Evolutionary conservation across 2,113 vertebrate species (phyloP), one percentile per base, ranked within the genome.

Genomic region (Syngnathus typhle): DNA sequence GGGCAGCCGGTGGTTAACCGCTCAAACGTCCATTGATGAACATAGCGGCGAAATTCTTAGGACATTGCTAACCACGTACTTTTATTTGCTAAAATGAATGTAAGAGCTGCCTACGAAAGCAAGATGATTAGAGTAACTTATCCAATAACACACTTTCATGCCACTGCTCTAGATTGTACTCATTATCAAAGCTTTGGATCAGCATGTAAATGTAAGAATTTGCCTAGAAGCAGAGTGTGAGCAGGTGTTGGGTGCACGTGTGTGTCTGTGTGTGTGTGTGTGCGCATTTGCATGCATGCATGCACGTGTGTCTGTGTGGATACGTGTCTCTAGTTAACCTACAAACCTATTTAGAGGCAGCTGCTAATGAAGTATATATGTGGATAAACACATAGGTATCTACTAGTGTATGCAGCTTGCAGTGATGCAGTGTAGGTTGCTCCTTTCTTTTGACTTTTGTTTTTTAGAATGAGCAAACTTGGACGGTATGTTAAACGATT

Each of bases 291-390:
- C 5, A 1, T 16, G 43, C 5, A 13, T 15, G 8, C 3, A 12
- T 12, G 13, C 1, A 6, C 32, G 8, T 7, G 7, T 7, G 7
- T 68, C 7, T 41, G 4, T 69, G 5, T 49, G 18, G 13, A 2
- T 56, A 21, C n/a, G 27, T 32, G 27, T 32, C 3, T 32, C 41
- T 47, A 18, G 39, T 55, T 85, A 87, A 86, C 85, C 82, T 81
- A 87, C 77, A 87, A 85, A 86, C 84, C 85, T 80, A 87, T 49
- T 78, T 83, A 79, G 76, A 60, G 52, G 47, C 59, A 56, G 74
- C 61, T 60, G 52, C 39, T 38, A 11, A 41, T 36, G 56, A 32
- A 51, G 59, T 36, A 32, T 19, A 16, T 36, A 41, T 61, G 36
- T 64, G 46, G 52, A 59, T 68, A 55, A 64, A 67, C 55, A 23